Conservation (phyloP, 2,797 vertebrate genomes). For the Martes flavigula region DNA sequence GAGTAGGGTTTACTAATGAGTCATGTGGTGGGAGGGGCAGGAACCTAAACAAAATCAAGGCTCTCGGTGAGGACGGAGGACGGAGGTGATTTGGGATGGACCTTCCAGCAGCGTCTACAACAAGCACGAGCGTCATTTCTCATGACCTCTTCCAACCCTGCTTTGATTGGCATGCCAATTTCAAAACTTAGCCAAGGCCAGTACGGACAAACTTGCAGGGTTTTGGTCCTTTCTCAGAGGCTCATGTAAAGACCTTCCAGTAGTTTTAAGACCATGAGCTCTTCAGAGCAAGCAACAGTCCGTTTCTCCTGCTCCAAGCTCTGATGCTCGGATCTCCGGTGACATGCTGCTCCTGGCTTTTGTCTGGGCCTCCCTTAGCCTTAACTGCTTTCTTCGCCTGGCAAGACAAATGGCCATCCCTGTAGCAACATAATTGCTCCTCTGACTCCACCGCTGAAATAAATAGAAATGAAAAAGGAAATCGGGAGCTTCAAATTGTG, state of each 20-base stretch:
- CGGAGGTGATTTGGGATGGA: neutral
- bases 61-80: neutral
- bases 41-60: neutral
- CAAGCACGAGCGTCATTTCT: neutral
- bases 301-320: rapidly evolving
- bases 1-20: neutral
- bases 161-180: neutral
- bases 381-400: neutral
- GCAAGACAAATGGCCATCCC: neutral
- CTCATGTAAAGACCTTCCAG: neutral
- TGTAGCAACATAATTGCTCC: neutral
- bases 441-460: neutral
- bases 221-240: neutral
- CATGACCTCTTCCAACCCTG: neutral
- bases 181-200: neutral
- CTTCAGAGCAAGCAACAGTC: neutral
- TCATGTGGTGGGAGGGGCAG: neutral
- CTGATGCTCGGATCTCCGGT: rapidly evolving
- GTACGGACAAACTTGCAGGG: neutral
- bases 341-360: neutral
- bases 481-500: neutral
- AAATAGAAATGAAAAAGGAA: constrained; percentile 23
- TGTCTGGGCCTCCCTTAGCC: neutral
- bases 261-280: neutral
- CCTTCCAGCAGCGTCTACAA: rapidly evolving